These are phyloP conservation scores for Lipotes vexillifer DNA, from an alignment of 2,113 vertebrate genomes.

Conservation along the genomic window DNA sequence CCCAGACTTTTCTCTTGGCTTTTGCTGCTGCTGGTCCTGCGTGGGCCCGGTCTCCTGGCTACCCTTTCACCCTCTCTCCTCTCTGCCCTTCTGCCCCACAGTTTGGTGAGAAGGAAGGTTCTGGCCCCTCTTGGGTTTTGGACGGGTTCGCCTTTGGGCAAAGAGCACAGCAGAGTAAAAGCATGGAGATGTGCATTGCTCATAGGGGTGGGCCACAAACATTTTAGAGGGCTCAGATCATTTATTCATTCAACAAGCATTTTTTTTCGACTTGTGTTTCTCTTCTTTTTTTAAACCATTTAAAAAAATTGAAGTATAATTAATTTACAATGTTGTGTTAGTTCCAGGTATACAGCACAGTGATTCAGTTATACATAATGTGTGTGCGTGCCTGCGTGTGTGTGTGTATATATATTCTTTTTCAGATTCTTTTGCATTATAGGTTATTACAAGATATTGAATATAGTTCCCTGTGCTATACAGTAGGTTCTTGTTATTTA, in stretches of 20 bases:
- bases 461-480: too few relatives aligned
- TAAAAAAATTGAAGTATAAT: neutral
- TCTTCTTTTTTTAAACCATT: neutral
- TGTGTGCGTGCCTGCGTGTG: neutral
- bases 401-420: neutral
- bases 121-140: neutral
- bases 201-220: neutral
- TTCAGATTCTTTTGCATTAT: neutral
- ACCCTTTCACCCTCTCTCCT: neutral
- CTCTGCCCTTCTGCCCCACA: neutral
- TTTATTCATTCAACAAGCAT: neutral
- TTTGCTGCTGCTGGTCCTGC: neutral
- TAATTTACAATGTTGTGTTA: neutral
- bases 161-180: neutral
- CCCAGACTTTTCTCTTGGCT: neutral
- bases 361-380: neutral
- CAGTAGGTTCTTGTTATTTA: neutral
- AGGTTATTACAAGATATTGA: neutral
- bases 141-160: neutral
- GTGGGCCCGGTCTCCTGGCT: neutral
- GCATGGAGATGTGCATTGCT: neutral
- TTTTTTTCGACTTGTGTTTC: neutral
- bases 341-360: neutral
- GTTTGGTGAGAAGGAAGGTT: neutral
- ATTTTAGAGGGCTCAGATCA: neutral